These are phyloP conservation scores for Orbicella faveolata DNA, from an alignment of 64 coral and sea anemone genomes.

Conservation along the genomic window DNA sequence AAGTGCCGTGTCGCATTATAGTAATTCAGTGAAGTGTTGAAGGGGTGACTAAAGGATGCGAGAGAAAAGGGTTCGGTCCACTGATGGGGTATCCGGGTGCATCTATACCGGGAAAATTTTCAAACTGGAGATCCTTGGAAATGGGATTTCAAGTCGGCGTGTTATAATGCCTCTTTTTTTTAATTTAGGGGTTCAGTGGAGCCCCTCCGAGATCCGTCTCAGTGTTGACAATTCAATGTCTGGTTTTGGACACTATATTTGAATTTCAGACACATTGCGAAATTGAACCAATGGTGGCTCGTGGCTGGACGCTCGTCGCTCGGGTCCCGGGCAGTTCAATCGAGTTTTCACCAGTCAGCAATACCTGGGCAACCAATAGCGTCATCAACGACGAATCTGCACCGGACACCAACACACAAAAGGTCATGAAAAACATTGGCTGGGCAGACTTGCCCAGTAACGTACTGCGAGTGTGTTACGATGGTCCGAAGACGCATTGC, in stretches of 20 bases:
- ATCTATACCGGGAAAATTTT: no score
- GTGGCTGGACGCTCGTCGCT: conserved; percentile 83
- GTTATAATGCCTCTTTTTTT: no score
- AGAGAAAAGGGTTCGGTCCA: no score
- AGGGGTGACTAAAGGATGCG: no score
- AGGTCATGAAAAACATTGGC: conserved; percentile 87
- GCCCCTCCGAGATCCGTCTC: no score
- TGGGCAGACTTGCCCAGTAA: conserved; percentile 87
- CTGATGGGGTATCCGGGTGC: no score
- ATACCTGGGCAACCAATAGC: conserved; percentile 81
- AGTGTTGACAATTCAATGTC: neutral
- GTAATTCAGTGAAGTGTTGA: no score
- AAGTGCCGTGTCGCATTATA: no score
- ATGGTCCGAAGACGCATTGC: conserved; percentile 77
- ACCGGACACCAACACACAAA: conserved; percentile 56
- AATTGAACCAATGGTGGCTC: conserved; percentile 82
- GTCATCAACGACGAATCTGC: conserved; percentile 75
- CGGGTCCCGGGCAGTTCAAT: conserved; percentile 76
- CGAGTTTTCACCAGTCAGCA: conserved; percentile 95
- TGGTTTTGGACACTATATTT: neutral
- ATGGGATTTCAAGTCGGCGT: no score
- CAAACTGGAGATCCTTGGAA: no score
- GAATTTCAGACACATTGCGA: conserved; percentile 88
- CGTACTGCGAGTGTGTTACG: conserved; percentile 74
- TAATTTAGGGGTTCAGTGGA: no score